phyloP scores from a whole-genome alignment of 2,113 vertebrate species.

The Anas platyrhynchos region DNA sequence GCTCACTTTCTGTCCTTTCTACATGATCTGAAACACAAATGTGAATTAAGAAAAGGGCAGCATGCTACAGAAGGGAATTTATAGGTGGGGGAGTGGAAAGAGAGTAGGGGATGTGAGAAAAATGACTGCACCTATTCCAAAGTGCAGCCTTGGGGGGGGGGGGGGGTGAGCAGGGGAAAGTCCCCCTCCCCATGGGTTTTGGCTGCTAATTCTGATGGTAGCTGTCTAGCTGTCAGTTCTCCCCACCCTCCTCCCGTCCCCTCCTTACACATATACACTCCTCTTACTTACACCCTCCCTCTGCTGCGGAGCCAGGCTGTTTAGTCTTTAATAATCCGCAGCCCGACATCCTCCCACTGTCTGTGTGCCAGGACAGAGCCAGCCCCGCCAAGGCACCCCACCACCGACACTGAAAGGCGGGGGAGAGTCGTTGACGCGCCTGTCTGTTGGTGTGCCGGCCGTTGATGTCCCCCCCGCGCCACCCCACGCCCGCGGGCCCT shows the following conservation, averaged over 20 bases:
- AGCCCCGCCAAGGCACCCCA: not conserved
- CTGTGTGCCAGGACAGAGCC: not conserved
- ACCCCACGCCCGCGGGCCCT: no score
- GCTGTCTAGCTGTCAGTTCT: conserved; percentile 60
- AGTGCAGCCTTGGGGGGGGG: conserved; percentile 53
- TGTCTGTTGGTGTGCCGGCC: not conserved
- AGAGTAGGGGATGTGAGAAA: not conserved
- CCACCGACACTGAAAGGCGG: not conserved
- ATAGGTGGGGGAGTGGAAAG: conserved; percentile 1
- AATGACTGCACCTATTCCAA: conserved; percentile 64
- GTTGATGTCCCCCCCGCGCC: not conserved
- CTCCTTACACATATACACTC: not conserved
- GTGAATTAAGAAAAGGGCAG: conserved; percentile 70
- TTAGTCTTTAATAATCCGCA: conserved; percentile 79
- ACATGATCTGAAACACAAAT: conserved; percentile 77
- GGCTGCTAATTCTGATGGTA: conserved; percentile 70
- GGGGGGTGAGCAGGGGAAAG: not conserved
- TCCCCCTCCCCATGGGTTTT: conserved; percentile 23
- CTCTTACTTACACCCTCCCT: not conserved
- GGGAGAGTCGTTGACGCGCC: not conserved
- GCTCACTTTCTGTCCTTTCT: conserved; percentile 69
- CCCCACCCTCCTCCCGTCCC: conserved; percentile 23
- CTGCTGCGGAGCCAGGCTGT: conserved; percentile 76
- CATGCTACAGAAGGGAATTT: conserved; percentile 61
- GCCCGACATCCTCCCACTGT: conserved; percentile 36